Percentiles rank a stretch among this genome's conserved stretches.
phyloP scores from a whole-genome alignment of 2,888 invertebrate genomes.

The Gymnoscelis rufifasciata region DNA sequence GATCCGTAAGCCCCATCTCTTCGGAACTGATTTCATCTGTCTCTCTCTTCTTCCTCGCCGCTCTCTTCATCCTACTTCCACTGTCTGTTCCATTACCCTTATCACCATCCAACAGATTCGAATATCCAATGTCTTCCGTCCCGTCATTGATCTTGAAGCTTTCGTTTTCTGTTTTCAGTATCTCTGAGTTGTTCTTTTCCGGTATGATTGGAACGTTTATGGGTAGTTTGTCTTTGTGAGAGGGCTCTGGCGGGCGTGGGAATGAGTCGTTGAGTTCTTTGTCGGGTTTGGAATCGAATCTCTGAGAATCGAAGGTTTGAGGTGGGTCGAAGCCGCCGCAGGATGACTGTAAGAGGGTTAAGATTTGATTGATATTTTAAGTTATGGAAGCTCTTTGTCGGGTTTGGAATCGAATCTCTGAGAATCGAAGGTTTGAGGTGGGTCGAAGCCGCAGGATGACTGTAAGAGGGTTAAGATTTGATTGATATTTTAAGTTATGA shows the following conservation, averaged over 20 bases:
- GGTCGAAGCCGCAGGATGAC: conserved; percentile 65
- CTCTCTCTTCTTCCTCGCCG: conserved; percentile 47
- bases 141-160: conserved; percentile 50
- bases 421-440: conserved; percentile 65
- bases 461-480: too few relatives aligned
- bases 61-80: conserved; percentile 41
- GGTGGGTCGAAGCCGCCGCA: conserved; percentile 66
- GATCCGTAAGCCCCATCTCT: conserved; percentile 52
- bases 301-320: conserved; percentile 65
- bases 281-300: too few relatives aligned
- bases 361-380: too few relatives aligned
- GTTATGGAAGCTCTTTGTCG: conserved; percentile 61
- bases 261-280: conserved; percentile 64
- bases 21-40: conserved; percentile 45
- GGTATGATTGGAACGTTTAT: conserved; percentile 50
- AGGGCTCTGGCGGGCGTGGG: conserved; percentile 44
- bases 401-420: too few relatives aligned
- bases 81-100: conserved; percentile 52
- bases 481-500: too few relatives aligned
- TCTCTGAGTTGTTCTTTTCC: conserved; percentile 53
- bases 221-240: conserved; percentile 48
- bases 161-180: conserved; percentile 49
- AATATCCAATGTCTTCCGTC: conserved; percentile 48
- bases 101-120: conserved; percentile 50
- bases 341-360: conserved; percentile 60